Evolutionary conservation across 1,140 invertebrate species (phyloP), one percentile per base, ranked within the genome.

Genomic region (Hydropsyche tenuis): DNA sequence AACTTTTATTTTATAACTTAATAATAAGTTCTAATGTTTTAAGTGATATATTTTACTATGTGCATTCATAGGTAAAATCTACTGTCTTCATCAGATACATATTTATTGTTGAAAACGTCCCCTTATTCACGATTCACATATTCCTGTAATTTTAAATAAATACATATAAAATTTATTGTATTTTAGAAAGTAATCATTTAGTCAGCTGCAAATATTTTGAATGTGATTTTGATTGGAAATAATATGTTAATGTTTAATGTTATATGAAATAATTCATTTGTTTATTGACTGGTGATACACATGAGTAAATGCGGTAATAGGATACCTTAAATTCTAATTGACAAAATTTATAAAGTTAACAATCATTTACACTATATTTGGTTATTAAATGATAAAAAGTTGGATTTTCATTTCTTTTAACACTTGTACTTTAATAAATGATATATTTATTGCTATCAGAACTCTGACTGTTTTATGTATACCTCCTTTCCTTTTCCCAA

Each of bases 371-470:
- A 25, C 20, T 7, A 60, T 25, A 53, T 53, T 53, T 53, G 20
- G 18, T 53, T 53, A 18, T 25, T 60, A 60, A 60, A 60, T 60
- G 23, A 60, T 60, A 25, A 60, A 60, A 56, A 56, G 51, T 18
- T 56, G 51, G 51, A 56, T 18, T 43, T 18, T 43, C 18, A 16
- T 43, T 65, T 65, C 42, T 65, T 65, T 65, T 43, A 43, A 43
- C 63, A 42, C 27, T 16, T 65, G 42, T 65, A 65, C 16, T 43
- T 42, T 65, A 65, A 43, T 43, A 65, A 65, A 43, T n/a, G 30
- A 65, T 45, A 65, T 65, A 60, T 60, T 60, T 60, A 60, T 60
- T 60, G 56, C 56, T 60, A 60, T 60, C 56, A 60, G 23, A 60
- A 60, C 3, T 23, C 1, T 6, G 23, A 25, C 2, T 60, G 9